Base-by-base conservation (phyloP, 2,113 vertebrate genomes). In the Tapirus terrestris region DNA sequence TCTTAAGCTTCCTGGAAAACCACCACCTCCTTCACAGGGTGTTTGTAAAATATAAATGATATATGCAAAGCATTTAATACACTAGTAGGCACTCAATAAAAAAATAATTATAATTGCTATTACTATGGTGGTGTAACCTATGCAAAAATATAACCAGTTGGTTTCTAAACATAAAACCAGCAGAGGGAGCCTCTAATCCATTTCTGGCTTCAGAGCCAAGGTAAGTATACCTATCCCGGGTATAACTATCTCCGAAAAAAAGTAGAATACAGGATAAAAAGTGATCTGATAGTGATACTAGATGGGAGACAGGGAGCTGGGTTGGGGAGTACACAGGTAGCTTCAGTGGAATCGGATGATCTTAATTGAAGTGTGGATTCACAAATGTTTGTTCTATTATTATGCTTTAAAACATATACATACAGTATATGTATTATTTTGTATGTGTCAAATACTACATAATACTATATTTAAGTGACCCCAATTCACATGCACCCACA, bases 131-230 rank as follows among this genome's bases (percentile, higher is more conserved):
- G 5, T 60, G 16, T 67, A 43, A 85, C 45, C 70, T 53, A 48
- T 4, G 29, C 48, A 96, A 96, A 97, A 96, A 77, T 68, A 91
- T 6, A 83, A 94, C 21, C 68, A 76, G 75, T 31, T 81, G 53
- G 9, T 79, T 6, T 93, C 11, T 84, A 76, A 14, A 60, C 3
- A 75, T n/a, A n/a, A 61, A 70, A 73, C 91, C 98, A 97, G 93
- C 77, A 97, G 96, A 95, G 96, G 96, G 91, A 94, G 97, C 68
- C 31, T 83, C 48, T 56, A 73, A 92, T 29, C 61, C 91, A 94
- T 72, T 93, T 86, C 79, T 89, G 96, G 33, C 45, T 88, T 79
- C 8, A 89, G 29, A 70, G 6, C 12, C 60, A 91, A 87, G 11
- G 36, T 82, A 86, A 88, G 45, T n/a, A 58, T 6, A 63, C 58